Percentiles rank a stretch among this genome's conserved stretches.
Evolutionary conservation across 2,888 invertebrate genomes (phyloP).

Genomic region (Hipparchia semele): DNA sequence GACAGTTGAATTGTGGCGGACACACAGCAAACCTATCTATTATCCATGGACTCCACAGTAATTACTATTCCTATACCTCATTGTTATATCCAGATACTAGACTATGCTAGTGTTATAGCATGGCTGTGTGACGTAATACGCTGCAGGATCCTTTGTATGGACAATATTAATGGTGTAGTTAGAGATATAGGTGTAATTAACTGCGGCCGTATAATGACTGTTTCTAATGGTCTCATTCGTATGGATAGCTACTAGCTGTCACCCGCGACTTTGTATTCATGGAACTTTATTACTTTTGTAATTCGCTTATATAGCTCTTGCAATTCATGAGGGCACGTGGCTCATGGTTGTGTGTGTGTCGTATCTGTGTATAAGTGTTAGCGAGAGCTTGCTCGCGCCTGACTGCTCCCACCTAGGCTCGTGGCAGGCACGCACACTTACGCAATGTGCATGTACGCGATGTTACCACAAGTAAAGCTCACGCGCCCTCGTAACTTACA

Average conservation of each 20-base stretch:
- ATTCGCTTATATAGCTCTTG: too few species aligned
- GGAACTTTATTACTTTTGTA: background rate
- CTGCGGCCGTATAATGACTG: constrained; percentile 1
- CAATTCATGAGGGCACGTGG: too few species aligned
- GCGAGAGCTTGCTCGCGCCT: too few species aligned
- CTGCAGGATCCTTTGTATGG: constrained; percentile 12
- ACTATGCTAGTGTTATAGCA: background rate
- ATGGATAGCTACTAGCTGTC: background rate
- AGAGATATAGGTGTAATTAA: constrained; percentile 1
- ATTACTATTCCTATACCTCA: background rate
- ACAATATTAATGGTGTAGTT: constrained; percentile 6
- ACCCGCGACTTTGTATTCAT: too few species aligned
- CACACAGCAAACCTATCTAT: background rate
- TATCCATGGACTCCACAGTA: background rate
- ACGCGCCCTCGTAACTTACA: too few species aligned
- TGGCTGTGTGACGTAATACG: constrained; percentile 4
- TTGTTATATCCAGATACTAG: constrained; percentile 3
- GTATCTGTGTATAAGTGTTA: too few species aligned
- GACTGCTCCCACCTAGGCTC: too few species aligned
- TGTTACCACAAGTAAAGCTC: too few species aligned
- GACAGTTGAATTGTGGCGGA: too few species aligned
- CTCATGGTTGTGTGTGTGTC: too few species aligned
- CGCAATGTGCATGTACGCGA: too few species aligned
- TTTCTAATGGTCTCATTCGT: constrained; percentile 9
- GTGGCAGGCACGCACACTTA: too few species aligned